Evolutionary conservation across 2,888 invertebrate species (phyloP).

Genomic region (Luperina testacea): DNA sequence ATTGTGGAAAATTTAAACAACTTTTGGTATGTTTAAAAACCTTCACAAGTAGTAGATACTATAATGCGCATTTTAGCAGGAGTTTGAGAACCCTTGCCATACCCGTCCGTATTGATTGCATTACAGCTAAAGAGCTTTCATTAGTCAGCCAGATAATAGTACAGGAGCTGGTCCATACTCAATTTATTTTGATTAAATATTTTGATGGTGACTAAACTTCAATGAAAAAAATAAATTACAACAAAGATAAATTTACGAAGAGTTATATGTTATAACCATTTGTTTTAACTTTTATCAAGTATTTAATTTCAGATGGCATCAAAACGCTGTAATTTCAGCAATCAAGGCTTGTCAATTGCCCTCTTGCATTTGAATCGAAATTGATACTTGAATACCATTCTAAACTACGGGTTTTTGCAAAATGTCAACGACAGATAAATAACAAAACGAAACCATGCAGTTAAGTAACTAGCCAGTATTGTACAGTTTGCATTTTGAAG

Average conservation of each 20-base stretch:
- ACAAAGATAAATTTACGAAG: no score
- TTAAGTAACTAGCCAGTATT: not conserved
- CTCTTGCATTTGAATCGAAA: not conserved
- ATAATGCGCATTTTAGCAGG: not conserved
- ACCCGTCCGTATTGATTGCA: not conserved
- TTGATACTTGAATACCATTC: not conserved
- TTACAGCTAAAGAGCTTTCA: not conserved
- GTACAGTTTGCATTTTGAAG: not conserved
- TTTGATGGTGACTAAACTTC: not conserved
- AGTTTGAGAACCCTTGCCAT: not conserved
- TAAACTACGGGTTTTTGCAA: no score
- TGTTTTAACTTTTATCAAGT: not conserved
- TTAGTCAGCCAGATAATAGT: not conserved
- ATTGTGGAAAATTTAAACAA: not conserved
- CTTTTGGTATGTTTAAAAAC: not conserved
- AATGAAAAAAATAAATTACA: not conserved
- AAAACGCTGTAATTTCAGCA: not conserved
- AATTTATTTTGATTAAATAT: not conserved
- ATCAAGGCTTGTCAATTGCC: not conserved
- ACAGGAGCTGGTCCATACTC: not conserved
- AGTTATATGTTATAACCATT: not conserved
- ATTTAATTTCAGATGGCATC: not conserved
- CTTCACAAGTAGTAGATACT: not conserved
- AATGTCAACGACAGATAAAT: not conserved
- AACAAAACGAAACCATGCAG: not conserved